phyloP scores from a whole-genome alignment of 2,888 invertebrate genomes.

The Clostera curtula region DNA sequence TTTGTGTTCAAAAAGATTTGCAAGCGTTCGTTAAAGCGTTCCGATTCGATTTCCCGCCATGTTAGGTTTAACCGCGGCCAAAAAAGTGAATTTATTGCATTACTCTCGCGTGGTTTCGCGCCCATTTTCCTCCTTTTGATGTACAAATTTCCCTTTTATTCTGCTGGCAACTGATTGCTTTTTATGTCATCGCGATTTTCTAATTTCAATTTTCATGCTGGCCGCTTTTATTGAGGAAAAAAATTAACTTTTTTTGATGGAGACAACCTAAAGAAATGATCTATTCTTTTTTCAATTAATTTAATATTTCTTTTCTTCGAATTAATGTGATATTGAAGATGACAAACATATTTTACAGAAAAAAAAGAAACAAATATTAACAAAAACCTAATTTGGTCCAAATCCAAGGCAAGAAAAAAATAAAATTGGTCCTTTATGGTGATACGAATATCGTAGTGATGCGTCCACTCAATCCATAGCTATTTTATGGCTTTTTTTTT shows the following conservation, averaged over 20 bases:
- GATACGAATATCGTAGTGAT: too few relatives aligned
- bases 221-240: constrained; percentile 6
- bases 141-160: constrained; percentile 39
- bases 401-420: too few relatives aligned
- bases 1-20: constrained; percentile 44
- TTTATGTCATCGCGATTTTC: constrained; percentile 40
- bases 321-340: too few relatives aligned
- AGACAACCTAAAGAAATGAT: constrained; percentile 26
- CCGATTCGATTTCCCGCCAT: constrained; percentile 60
- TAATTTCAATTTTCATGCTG: constrained; percentile 17
- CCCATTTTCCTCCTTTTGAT: constrained; percentile 47
- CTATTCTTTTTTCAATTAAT: too few relatives aligned
- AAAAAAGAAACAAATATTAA: too few relatives aligned
- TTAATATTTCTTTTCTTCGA: too few relatives aligned
- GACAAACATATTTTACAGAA: too few relatives aligned
- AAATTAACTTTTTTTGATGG: constrained; percentile 14
- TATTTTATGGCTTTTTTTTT: too few relatives aligned
- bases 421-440: too few relatives aligned
- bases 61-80: constrained; percentile 36
- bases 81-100: constrained; percentile 54
- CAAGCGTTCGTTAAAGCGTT: constrained; percentile 37
- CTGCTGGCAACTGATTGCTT: constrained; percentile 34
- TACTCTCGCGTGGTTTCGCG: constrained; percentile 45
- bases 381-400: too few relatives aligned
- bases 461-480: too few relatives aligned